Evolutionary conservation across 2,888 invertebrate species (phyloP).

Genomic region (Ectemnius cavifrons): DNA sequence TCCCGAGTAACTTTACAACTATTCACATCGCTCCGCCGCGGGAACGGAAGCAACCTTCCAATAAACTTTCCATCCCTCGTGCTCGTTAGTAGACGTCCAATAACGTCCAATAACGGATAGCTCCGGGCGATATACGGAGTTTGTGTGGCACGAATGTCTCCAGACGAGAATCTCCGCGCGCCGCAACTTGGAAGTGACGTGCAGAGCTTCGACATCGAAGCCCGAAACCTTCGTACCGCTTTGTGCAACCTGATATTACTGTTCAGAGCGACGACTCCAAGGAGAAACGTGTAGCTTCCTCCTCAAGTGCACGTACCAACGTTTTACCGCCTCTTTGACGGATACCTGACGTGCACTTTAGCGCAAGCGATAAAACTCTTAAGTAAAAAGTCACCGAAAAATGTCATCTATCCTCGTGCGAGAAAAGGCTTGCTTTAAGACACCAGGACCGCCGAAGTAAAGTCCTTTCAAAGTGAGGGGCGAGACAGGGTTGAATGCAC

Average conservation of each 20-base stretch:
- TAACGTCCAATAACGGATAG: constrained; percentile 64
- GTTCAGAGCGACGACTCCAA: constrained; percentile 38
- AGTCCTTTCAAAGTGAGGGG: constrained; percentile 3
- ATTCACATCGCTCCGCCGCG: constrained; percentile 24
- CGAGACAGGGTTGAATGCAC: background rate
- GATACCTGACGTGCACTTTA: constrained; percentile 38
- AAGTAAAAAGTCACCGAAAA: constrained; percentile 38
- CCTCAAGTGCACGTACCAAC: constrained; percentile 39
- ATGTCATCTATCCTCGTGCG: constrained; percentile 12
- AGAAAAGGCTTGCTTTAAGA: constrained; percentile 29
- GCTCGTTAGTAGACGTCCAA: constrained; percentile 69
- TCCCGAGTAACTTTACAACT: constrained; percentile 22
- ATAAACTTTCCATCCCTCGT: constrained; percentile 65
- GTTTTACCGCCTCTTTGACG: constrained; percentile 48
- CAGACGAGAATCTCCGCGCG: constrained; percentile 46
- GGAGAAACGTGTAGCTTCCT: constrained; percentile 28
- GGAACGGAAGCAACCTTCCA: constrained; percentile 49
- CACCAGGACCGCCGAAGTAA: background rate
- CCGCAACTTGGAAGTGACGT: constrained; percentile 50
- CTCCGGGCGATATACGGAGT: constrained; percentile 65
- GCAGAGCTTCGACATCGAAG: constrained; percentile 54
- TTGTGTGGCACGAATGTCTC: constrained; percentile 57
- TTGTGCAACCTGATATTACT: constrained; percentile 55
- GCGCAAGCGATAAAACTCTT: constrained; percentile 36
- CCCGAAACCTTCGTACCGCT: constrained; percentile 49